A percentile compares a stretch with the other conserved stretches of the same genome.
Evolutionary conservation across 2,113 vertebrate genomes (phyloP).

Genomic region (Tricholaema leucomelas): DNA sequence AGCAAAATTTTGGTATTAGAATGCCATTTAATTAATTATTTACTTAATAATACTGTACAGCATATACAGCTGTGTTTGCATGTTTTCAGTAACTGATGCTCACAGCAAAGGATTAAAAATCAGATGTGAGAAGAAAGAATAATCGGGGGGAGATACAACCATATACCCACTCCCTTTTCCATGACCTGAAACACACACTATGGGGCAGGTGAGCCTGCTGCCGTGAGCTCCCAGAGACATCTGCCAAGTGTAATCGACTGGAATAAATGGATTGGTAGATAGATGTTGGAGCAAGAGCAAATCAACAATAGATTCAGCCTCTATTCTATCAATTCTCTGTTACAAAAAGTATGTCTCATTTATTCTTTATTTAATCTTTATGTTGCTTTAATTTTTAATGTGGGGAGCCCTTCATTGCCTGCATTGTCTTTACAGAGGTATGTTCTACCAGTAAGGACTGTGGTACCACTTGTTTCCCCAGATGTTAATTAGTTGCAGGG

Average conservation of each 20-base stretch:
- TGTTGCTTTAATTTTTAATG: background rate
- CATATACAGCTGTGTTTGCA: background rate
- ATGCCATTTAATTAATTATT: background rate
- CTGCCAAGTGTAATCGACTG: background rate
- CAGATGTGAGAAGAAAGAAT: background rate
- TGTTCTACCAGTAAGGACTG: background rate
- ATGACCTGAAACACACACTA: background rate
- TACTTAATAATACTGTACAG: background rate
- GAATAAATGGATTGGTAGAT: background rate
- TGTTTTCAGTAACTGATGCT: background rate
- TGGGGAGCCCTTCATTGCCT: background rate
- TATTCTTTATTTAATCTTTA: constrained; percentile 2
- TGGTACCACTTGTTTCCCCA: background rate
- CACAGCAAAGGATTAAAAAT: background rate
- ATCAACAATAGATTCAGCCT: background rate
- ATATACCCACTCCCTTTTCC: background rate
- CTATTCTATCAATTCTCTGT: background rate
- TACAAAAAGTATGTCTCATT: background rate
- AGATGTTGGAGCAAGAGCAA: background rate
- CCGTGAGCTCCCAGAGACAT: background rate
- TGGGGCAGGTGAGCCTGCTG: background rate
- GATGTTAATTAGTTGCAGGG: background rate
- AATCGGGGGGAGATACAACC: background rate
- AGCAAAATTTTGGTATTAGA: background rate
- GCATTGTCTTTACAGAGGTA: background rate